Base-by-base conservation (phyloP, 2,797 vertebrate species). In the Muscicapa comitata region DNA sequence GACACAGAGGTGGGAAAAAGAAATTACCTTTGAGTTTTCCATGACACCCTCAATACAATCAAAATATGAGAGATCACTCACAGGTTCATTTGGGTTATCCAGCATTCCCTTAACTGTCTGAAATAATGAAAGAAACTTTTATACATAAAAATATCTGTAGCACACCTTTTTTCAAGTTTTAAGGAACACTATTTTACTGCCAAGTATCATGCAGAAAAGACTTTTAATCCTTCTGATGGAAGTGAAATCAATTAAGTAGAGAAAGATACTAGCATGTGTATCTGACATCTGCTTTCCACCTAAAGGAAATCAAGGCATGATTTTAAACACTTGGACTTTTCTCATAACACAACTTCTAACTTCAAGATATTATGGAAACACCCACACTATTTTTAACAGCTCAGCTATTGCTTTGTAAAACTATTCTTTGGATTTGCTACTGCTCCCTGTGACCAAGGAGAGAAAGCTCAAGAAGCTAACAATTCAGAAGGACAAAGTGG, bases 41-140 rank as follows among this genome's bases (percentile, higher is more conserved):
- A 99, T 99, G 87, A 99, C 99, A 0, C 99, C 99, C 94, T 99
- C 99, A 54, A 99, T 99, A 97, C 99, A 99, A 96, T 99, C 99
- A 78, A 99, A 99, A 96, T 99, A 99, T 3, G 99, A 99, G 66
- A 99, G 99, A 94, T 99, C 99, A 5, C 97, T 99, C 86, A 99
- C 99, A 4, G 99, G 99, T 93, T 99, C 99, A 15, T 98, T 99
- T 59, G 99, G 99, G 95, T 99, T 99, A 90, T 99, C 99, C 73
- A 99, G 96, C 98, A 99, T 99, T 55, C 99, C 99, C 94, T 99
- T 98, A 68, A 99, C 99, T 72, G 99, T 99, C 99, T 99, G 93
- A 33, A 96, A 95, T 26, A 58, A 62, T 26, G 18, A 87, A 47
- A 70, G 55, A 40, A 86, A 58, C 7, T 45, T 38, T 63, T n/a